A percentile compares a stretch with the other conserved stretches of the same genome.
phyloP scores from a whole-genome alignment of 2,113 vertebrate genomes.

The Bungarus multicinctus region DNA sequence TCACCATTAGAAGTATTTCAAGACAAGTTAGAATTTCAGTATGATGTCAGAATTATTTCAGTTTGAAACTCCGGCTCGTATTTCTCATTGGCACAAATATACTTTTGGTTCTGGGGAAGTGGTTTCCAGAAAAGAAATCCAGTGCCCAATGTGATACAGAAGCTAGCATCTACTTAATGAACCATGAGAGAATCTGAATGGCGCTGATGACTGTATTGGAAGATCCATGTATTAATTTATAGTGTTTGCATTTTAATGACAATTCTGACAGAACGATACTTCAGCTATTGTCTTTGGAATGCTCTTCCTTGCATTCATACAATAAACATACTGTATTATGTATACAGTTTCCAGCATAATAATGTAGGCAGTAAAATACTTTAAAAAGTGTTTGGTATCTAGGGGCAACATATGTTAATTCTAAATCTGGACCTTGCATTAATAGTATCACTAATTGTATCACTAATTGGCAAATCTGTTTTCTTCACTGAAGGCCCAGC shows the following conservation, averaged over 20 bases:
- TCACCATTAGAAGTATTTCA: background rate
- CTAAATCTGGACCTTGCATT: background rate
- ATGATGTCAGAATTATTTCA: background rate
- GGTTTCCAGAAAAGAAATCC: background rate
- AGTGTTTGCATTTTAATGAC: background rate
- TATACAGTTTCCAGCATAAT: background rate
- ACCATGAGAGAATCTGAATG: background rate
- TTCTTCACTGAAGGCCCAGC: background rate
- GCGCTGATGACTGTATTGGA: background rate
- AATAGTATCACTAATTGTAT: background rate
- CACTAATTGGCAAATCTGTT: background rate
- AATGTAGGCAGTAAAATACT: background rate
- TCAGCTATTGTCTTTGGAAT: background rate
- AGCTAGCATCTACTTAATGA: background rate
- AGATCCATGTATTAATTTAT: background rate
- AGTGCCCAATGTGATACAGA: background rate
- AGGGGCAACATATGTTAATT: background rate
- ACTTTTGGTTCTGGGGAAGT: background rate
- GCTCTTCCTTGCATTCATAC: background rate
- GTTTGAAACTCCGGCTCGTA: background rate
- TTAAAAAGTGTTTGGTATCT: background rate
- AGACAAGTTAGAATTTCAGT: background rate
- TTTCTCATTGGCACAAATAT: background rate
- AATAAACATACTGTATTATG: background rate
- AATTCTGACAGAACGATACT: background rate